Percentiles rank a stretch among this genome's conserved stretches.
Evolutionary conservation across 2,797 vertebrate species (phyloP).

Genomic region (Rhadinocentrus ornatus): DNA sequence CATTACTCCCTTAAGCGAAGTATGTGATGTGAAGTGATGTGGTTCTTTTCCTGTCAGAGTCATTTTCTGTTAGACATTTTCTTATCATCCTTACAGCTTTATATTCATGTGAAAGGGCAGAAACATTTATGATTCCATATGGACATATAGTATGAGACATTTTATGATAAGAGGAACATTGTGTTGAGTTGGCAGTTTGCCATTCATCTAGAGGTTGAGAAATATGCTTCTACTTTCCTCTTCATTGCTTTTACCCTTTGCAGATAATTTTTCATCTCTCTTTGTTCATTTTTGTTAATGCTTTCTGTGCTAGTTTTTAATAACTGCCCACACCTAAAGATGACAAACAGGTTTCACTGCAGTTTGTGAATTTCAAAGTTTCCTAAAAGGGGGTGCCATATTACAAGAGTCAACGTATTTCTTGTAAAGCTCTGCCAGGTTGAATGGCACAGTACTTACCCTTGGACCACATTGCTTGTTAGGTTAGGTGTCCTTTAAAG

Average conservation of each 20-base stretch:
- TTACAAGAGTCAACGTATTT: constrained; percentile 17
- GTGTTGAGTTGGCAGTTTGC: constrained; percentile 36
- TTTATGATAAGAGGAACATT: constrained; percentile 48
- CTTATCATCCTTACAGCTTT: constrained; percentile 25
- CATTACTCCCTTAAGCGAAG: no score
- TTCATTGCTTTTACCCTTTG: constrained; percentile 38
- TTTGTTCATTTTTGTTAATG: constrained; percentile 9
- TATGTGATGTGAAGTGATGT: no score
- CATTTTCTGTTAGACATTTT: constrained; percentile 6
- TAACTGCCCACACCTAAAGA: constrained; percentile 22
- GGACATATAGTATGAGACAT: constrained; percentile 13
- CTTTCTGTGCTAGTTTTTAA: constrained; percentile 43
- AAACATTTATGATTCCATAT: constrained; percentile 38
- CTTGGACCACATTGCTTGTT: constrained; percentile 32
- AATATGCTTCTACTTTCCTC: constrained; percentile 39
- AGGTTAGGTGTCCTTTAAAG: constrained; percentile 47
- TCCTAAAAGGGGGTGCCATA: constrained; percentile 10
- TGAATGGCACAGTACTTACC: constrained; percentile 33
- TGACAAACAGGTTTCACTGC: constrained; percentile 2
- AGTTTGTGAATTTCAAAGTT: constrained; percentile 20
- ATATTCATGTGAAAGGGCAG: constrained; percentile 53
- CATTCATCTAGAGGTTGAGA: constrained; percentile 32
- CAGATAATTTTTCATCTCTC: constrained; percentile 30
- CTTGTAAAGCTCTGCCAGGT: constrained; percentile 32
- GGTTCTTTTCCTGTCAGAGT: background rate